A percentile compares a stretch with the other conserved stretches of the same genome.
These are phyloP conservation scores for Alsophila aescularia DNA, from an alignment of 2,888 invertebrate genomes.

Conservation along the genomic window DNA sequence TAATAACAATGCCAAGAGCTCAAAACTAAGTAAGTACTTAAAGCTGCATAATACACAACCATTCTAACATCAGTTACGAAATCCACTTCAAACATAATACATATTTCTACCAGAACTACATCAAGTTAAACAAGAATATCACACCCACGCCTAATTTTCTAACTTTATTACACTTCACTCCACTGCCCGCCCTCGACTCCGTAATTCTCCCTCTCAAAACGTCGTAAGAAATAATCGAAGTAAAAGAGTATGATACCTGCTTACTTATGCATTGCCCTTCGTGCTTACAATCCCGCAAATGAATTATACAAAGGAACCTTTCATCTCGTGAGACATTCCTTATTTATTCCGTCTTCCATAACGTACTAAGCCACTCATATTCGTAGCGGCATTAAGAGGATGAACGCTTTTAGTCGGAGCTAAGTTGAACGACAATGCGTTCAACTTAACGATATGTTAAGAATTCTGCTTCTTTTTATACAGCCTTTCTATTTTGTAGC, in stretches of 20 bases:
- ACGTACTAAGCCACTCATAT: constrained; percentile 41
- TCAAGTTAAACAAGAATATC: not conserved
- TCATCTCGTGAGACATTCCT: constrained; percentile 47
- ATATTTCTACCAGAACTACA: not conserved
- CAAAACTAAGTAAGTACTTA: too few relatives aligned
- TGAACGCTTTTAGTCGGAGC: constrained; percentile 41
- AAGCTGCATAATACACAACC: too few relatives aligned
- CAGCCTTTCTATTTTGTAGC: too few relatives aligned
- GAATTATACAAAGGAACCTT: constrained; percentile 54
- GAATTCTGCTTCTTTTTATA: too few relatives aligned
- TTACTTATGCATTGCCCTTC: constrained; percentile 47
- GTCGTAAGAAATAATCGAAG: constrained; percentile 26
- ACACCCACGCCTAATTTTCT: constrained; percentile 5
- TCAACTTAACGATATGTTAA: too few relatives aligned
- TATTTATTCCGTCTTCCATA: constrained; percentile 55
- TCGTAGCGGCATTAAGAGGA: constrained; percentile 37
- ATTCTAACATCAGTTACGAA: too few relatives aligned
- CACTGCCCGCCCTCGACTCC: constrained; percentile 9
- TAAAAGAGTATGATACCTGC: constrained; percentile 30
- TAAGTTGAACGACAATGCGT: not conserved
- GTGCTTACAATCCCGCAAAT: constrained; percentile 49
- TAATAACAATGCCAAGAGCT: too few relatives aligned
- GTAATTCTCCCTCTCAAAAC: constrained; percentile 18
- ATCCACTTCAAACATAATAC: too few relatives aligned
- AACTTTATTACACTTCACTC: constrained; percentile 19